Evolutionary conservation across 2,113 vertebrate species (phyloP).

Genomic region (Limnothrissa miodon): DNA sequence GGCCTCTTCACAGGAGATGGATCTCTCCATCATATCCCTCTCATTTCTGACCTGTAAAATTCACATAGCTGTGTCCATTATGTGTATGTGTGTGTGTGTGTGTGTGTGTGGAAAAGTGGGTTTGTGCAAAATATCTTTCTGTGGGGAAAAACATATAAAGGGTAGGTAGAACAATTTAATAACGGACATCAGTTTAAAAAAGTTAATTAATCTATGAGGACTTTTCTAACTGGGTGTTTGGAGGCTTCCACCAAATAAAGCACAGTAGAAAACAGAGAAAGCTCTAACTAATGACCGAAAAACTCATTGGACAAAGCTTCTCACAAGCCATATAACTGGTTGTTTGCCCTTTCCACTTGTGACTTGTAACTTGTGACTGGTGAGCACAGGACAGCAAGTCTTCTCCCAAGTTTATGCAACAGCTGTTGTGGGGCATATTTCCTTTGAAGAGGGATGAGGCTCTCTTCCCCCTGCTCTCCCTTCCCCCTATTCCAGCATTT

Average conservation of each 20-base stretch:
- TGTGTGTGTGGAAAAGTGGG: background rate
- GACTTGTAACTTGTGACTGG: background rate
- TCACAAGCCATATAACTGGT: background rate
- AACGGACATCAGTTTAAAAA: background rate
- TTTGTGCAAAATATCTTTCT: background rate
- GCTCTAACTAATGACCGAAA: background rate
- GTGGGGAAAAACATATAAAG: background rate
- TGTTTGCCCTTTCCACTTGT: background rate
- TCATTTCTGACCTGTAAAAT: no score
- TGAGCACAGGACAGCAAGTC: background rate
- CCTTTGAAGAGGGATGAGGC: constrained; percentile 15
- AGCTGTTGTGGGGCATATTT: constrained; percentile 2
- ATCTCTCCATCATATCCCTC: no score
- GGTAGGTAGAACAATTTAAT: background rate
- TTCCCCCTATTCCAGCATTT: constrained; percentile 1
- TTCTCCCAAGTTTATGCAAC: constrained; percentile 1
- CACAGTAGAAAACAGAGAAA: background rate
- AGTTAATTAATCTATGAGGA: background rate
- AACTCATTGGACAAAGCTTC: background rate
- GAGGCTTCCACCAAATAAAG: background rate
- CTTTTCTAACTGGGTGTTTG: background rate
- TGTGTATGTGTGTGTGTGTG: background rate
- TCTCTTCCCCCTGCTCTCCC: background rate
- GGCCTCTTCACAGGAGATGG: no score
- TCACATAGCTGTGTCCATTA: no score